These are phyloP conservation scores for Symphodus melops DNA, from an alignment of 2,113 vertebrate genomes.

Conservation along the genomic window DNA sequence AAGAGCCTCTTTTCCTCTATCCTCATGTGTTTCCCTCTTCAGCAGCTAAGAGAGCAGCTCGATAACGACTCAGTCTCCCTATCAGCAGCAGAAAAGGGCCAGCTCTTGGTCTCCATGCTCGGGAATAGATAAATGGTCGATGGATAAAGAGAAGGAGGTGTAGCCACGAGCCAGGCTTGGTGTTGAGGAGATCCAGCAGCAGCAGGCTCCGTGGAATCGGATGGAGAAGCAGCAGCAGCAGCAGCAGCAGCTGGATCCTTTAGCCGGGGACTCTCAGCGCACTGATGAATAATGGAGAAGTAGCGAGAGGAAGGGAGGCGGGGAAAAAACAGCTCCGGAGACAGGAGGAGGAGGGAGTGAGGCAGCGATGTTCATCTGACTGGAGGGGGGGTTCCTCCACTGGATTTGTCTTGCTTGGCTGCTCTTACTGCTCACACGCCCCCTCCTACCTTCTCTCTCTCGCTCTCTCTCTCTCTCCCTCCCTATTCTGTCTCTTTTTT, in stretches of 20 bases:
- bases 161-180: slow-evolving; percentile 16
- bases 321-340: slow-evolving; percentile 57
- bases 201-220: slow-evolving; percentile 1
- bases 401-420: slow-evolving; percentile 78
- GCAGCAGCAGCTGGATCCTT: slow-evolving; percentile 67
- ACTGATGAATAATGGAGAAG: slow-evolving; percentile 82
- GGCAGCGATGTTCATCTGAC: slow-evolving; percentile 81
- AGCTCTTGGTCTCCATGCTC: slow-evolving; percentile 72
- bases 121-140: neutral
- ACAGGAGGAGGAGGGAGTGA: slow-evolving; percentile 46
- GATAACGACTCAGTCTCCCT: slow-evolving; percentile 46
- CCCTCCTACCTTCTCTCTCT: slow-evolving; percentile 29
- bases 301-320: slow-evolving; percentile 59
- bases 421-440: slow-evolving; percentile 64
- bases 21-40: slow-evolving; percentile 58
- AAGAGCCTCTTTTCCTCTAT: slow-evolving; percentile 64
- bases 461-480: slow-evolving; percentile 15
- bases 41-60: slow-evolving; percentile 63
- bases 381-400: slow-evolving; percentile 85
- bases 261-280: slow-evolving; percentile 64
- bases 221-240: slow-evolving; percentile 62
- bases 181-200: slow-evolving; percentile 39
- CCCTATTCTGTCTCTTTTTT: slow-evolving; percentile 37
- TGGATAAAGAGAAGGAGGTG: slow-evolving; percentile 10
- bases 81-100: slow-evolving; percentile 51